Evolutionary conservation across 2,888 invertebrate genomes (phyloP).

Genomic region (Lasioglossum marginatum): DNA sequence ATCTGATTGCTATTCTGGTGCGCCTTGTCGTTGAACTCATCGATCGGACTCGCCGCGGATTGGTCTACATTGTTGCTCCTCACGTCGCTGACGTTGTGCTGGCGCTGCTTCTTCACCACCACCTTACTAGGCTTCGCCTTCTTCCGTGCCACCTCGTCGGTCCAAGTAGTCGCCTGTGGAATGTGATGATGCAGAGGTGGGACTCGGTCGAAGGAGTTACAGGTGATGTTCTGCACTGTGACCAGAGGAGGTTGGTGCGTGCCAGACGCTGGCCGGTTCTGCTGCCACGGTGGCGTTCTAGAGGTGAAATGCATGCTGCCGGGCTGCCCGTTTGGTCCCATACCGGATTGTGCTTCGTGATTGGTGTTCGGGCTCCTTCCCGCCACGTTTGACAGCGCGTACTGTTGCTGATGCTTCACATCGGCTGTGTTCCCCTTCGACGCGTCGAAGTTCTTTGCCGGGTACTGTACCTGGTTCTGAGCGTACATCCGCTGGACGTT

Average conservation of each 20-base stretch:
- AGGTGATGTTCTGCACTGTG: slow-evolving; percentile 82
- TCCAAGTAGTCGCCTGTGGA: slow-evolving; percentile 86
- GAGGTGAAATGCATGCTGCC: slow-evolving; percentile 78
- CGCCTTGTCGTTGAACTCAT: slow-evolving; percentile 79
- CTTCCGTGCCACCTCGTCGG: slow-evolving; percentile 87
- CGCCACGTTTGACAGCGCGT: slow-evolving; percentile 77
- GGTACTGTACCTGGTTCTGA: slow-evolving; percentile 79
- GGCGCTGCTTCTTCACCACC: slow-evolving; percentile 82
- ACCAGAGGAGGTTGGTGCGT: slow-evolving; percentile 69
- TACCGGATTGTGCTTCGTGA: slow-evolving; percentile 76
- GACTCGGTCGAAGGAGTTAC: slow-evolving; percentile 88
- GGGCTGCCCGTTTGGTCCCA: slow-evolving; percentile 76
- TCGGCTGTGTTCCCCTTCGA: slow-evolving; percentile 77
- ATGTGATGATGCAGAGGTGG: slow-evolving; percentile 90
- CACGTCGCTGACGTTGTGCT: slow-evolving; percentile 70
- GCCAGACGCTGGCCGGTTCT: slow-evolving; percentile 81
- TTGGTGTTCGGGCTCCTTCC: slow-evolving; percentile 76
- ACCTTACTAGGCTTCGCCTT: slow-evolving; percentile 86
- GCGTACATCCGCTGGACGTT: slow-evolving; percentile 77
- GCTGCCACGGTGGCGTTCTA: slow-evolving; percentile 88
- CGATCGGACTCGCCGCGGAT: slow-evolving; percentile 74
- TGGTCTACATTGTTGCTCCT: slow-evolving; percentile 74
- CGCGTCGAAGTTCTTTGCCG: slow-evolving; percentile 82
- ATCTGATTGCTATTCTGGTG: slow-evolving; percentile 73
- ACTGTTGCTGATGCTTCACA: slow-evolving; percentile 75